Evolutionary conservation across 2,113 vertebrate species (phyloP).

Genomic region (Picathartes gymnocephalus): DNA sequence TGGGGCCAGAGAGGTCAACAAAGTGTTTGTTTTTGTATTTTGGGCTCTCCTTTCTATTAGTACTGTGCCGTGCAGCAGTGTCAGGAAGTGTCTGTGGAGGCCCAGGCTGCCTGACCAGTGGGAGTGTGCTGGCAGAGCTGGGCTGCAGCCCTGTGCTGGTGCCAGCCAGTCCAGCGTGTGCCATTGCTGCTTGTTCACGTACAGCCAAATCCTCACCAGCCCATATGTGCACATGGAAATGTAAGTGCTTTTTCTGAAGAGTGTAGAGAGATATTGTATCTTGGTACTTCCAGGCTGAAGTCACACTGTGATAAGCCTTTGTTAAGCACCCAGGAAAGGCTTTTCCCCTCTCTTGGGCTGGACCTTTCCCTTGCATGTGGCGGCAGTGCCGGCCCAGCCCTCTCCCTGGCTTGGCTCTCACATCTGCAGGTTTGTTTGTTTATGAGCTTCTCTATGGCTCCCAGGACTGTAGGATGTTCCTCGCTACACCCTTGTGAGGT

Average conservation of each 20-base stretch:
- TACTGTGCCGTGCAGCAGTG: rapidly evolving
- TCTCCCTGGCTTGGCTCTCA: not conserved
- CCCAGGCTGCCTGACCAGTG: not conserved
- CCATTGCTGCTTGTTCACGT: rapidly evolving
- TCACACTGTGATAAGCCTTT: not conserved
- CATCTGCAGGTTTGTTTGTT: slow-evolving; percentile 12
- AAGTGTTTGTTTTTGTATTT: not conserved
- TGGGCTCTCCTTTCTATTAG: not conserved
- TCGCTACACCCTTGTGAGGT: not conserved
- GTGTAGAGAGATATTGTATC: not conserved
- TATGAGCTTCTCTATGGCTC: not conserved
- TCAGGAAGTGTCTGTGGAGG: not conserved
- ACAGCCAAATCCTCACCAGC: not conserved
- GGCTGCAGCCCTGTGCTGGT: not conserved
- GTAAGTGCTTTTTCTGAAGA: not conserved
- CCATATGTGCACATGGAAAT: rapidly evolving
- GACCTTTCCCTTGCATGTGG: not conserved
- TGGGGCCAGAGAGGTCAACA: not conserved
- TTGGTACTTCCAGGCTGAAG: not conserved
- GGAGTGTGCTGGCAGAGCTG: not conserved
- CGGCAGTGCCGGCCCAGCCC: not conserved
- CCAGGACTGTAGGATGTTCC: not conserved
- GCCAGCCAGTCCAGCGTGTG: rapidly evolving
- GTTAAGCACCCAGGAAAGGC: not conserved
- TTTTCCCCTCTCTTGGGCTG: not conserved